Base-by-base conservation (phyloP, 2,888 invertebrate genomes). In the Ormyrus rosae region DNA sequence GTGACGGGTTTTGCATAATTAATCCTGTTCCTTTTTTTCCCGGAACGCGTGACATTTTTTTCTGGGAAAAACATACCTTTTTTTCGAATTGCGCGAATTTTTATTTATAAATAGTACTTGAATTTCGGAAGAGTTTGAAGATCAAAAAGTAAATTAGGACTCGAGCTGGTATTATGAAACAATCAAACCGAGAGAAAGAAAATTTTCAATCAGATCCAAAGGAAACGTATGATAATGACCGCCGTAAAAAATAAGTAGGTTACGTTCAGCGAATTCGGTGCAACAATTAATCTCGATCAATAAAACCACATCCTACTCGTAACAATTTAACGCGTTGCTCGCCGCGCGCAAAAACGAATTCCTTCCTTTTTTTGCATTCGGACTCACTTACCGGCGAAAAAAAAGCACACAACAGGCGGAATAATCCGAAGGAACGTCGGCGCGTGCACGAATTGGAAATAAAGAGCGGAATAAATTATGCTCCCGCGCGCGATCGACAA, bases 391-490 rank as follows among this genome's bases (percentile, higher is more conserved):
- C 19, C 19, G 19, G 0, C 0, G 19, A 19, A 19, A 19, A 19
- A 19, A 19, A 19, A 19, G 7, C n/a, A 2, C n/a, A 45, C n/a
- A 13, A 45, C 4, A 56, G 5, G 9, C 19, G 19, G 19, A 19
- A 19, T 19, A 19, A 19, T 19, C 19, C 19, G 19, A 19, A 19
- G 19, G 19, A 19, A 19, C 19, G 19, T 19, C 19, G 19, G 19
- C 19, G 19, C 19, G 19, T 48, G 13, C 19, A 61, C 13, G 51
- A 77, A 78, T 65, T 34, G 69, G 56, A 56, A 78, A 71, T 71
- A 71, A 78, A 65, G 19, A 19, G n/a, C 51, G 50, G 73, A 81
- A 77, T 81, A 74, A 81, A 81, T 81, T 81, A 79, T 51, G 11
- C 46, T 48, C 51, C 9, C 48, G 7, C n/a, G 46, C 8, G 75